Evolutionary conservation across 2,888 invertebrate species (phyloP), one percentile per base, ranked within the genome.

Genomic region (Dicyrtomina minuta): DNA sequence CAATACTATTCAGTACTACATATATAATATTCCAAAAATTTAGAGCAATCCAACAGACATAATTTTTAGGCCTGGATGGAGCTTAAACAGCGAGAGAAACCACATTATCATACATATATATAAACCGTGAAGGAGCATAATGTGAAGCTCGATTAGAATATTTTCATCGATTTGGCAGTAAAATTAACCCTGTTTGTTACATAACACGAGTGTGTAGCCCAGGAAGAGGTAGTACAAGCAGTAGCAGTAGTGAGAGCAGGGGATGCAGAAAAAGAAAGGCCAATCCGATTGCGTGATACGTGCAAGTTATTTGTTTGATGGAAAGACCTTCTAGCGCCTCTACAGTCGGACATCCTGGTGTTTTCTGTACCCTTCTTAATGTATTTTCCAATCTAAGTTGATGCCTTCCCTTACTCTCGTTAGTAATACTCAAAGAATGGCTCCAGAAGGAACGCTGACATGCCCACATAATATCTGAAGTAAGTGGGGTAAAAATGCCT

Each of bases 351-450:
- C 24, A 65, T 53, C 55, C 20, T 55, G 55, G 55, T 56, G 58
- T 58, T 58, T 56, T 58, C 41, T 39, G 26, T 26, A 39, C 53
- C 53, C 64, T 62, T 51, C 43, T 33, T 65, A 65, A 65, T 65
- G 65, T 33, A 13, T 65, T 65, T 65, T 65, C 65, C 44, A 65
- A 65, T 65, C 56, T 65, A 65, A 26, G 51, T 64, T 39, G 22
- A 27, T 46, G 24, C 46, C 46, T 22, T 13, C 43, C 44, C 33
- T n/a, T 39, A 56, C 26, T 58, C 20, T 6, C 43, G 12, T 17
- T 39, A 41, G 61, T 20, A 44, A 17, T 46, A 46, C 15, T 4
- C 22, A 22, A 33, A 33, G 53, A 13, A 51, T 22, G 53, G 8
- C 24, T 53, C 53, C 53, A 33, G 3, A 33, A 3, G 33, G 33